Base-by-base conservation (phyloP, 2,797 vertebrate genomes). In the Scleropages formosus region DNA sequence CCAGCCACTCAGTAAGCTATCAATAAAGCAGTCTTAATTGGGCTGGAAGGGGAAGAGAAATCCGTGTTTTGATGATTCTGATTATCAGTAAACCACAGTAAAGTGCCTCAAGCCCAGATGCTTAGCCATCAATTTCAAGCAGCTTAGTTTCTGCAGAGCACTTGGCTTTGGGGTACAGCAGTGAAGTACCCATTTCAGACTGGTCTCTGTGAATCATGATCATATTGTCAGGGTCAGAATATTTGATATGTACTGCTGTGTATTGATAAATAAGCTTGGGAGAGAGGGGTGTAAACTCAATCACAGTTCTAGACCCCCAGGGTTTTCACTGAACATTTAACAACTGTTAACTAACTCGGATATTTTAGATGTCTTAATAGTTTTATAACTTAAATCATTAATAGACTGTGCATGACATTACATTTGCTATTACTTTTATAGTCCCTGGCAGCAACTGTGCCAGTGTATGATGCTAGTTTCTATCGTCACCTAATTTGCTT, bases 121-220 rank as follows among this genome's bases (percentile, higher is more conserved):
- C 8, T 39, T 72, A 72, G 53, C 56, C 22, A 18, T 72, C 69
- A 59, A 44, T n/a, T 72, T 72, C 31, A 60, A 27, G 44, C 16
- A 20, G 18, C 70, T 11, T 44, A 27, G 53, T 58, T 20, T 9
- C n/a, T 20, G n/a, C 59, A 20, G 16, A 18, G n/a, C 20, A 16
- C 18, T 9, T 13, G 53, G 53, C 53, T 58, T 58, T 58, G 11
- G 53, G n/a, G 67, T 26, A 27, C 7, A 16, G 26, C 24, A 4
- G 68, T 56, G 68, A 70, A 27, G 27, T 53, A 59, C 56, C 18
- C 68, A 58, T 71, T 56, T 11, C 53, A 49, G 31, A 39, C 31
- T 31, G 39, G 31, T 6, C 22, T 53, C 47, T 22, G 9, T 44
- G 27, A n/a, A 53, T 56, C 9, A 31, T 39, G 31, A 31, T 39